Conservation (phyloP, 2,797 vertebrate species). For the Staurois parvus region DNA sequence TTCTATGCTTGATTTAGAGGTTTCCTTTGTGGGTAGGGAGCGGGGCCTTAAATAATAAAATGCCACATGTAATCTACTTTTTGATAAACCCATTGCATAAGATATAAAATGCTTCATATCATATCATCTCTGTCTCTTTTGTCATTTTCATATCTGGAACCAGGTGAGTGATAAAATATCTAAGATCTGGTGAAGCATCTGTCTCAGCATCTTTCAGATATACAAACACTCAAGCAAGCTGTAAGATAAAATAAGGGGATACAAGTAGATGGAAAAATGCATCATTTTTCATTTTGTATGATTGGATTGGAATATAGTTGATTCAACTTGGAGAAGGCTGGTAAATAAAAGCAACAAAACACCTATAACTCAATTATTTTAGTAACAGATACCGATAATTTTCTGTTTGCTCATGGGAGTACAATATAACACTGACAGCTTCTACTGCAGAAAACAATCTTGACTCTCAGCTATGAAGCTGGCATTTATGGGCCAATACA, state of each 20-base stretch:
- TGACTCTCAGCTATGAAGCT: slow-evolving; percentile 11
- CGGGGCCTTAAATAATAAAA: no score
- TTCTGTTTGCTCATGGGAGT: neutral
- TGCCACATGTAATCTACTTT: no score
- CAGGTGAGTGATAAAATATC: neutral
- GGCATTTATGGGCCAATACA: slow-evolving; percentile 23
- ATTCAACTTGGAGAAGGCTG: neutral
- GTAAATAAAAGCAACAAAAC: neutral
- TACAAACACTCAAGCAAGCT: neutral
- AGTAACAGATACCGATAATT: neutral
- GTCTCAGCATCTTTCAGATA: neutral
- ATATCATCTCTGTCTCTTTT: neutral
- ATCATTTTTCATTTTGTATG: neutral
- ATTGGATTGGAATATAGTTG: neutral
- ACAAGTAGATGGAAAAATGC: neutral
- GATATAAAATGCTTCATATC: neutral
- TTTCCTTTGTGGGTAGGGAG: no score
- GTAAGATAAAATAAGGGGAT: neutral
- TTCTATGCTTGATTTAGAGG: no score
- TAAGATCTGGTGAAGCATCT: neutral
- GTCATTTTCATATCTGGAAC: neutral
- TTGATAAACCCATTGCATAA: neutral
- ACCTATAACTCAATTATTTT: neutral
- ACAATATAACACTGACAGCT: neutral
- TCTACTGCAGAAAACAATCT: slow-evolving; percentile 10